Percentiles rank a stretch among this genome's conserved stretches.
Evolutionary conservation across 2,113 vertebrate species (phyloP).

Genomic region (Strix aluco): DNA sequence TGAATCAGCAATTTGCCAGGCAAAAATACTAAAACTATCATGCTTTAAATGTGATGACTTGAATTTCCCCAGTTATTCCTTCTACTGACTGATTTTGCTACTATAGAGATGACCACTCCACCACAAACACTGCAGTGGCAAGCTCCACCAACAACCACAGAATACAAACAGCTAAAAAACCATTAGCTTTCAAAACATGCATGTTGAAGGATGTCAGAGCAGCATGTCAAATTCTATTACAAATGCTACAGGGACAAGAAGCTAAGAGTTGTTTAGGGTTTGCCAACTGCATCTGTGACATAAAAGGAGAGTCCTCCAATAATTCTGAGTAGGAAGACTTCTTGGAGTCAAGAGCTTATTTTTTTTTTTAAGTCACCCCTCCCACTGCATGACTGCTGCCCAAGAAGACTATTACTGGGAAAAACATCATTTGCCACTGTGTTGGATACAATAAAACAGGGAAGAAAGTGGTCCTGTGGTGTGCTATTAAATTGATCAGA

Average conservation of each 20-base stretch:
- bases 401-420: background rate
- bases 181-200: background rate
- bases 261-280: background rate
- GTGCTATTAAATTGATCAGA: background rate
- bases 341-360: background rate
- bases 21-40: background rate
- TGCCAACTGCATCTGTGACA: background rate
- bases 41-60: background rate
- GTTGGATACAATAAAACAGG: background rate
- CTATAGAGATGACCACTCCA: background rate
- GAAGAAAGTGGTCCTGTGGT: background rate
- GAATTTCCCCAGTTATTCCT: background rate
- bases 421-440: background rate
- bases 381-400: background rate
- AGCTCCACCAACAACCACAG: background rate
- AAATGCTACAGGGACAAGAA: background rate
- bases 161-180: background rate
- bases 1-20: background rate
- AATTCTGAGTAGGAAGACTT: background rate
- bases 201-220: background rate
- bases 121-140: background rate
- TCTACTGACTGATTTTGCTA: background rate
- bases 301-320: background rate
- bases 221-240: background rate
- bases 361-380: background rate